A percentile compares a stretch with the other conserved stretches of the same genome.
These are phyloP conservation scores for Chauna torquata DNA, from an alignment of 2,113 vertebrate genomes.

Conservation along the genomic window DNA sequence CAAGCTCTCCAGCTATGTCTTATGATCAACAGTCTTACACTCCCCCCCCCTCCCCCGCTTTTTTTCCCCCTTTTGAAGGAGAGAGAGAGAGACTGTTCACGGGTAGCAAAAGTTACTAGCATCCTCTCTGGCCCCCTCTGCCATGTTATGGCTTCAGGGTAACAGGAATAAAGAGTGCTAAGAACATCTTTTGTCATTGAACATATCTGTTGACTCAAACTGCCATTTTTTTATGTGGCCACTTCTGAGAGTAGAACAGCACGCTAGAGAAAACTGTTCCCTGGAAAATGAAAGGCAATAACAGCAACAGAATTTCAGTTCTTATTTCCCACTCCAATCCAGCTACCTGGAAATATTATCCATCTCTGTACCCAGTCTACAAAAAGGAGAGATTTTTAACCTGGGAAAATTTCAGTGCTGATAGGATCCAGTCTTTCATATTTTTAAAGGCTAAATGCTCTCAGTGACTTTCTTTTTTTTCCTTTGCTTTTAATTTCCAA, in stretches of 20 bases:
- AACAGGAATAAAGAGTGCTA: not conserved
- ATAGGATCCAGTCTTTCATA: not conserved
- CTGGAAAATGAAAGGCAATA: conserved; percentile 23
- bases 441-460: not conserved
- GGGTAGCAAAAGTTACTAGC: not conserved
- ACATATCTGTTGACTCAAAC: conserved; percentile 45
- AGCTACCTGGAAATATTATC: not conserved
- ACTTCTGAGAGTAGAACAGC: not conserved
- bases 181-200: conserved; percentile 39
- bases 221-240: not conserved
- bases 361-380: not conserved
- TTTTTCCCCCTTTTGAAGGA: not conserved
- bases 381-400: not conserved
- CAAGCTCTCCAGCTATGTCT: not conserved
- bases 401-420: not conserved
- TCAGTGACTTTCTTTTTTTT: not conserved
- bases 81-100: not conserved
- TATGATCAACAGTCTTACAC: accelerated
- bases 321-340: not conserved
- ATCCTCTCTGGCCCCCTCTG: not conserved
- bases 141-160: conserved; percentile 10
- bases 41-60: too few species aligned
- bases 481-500: not conserved
- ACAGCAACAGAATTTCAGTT: conserved; percentile 16
- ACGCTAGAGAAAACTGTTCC: conserved; percentile 33